Evolutionary conservation across 2,113 vertebrate species (phyloP).

Genomic region (Origma solitaria): DNA sequence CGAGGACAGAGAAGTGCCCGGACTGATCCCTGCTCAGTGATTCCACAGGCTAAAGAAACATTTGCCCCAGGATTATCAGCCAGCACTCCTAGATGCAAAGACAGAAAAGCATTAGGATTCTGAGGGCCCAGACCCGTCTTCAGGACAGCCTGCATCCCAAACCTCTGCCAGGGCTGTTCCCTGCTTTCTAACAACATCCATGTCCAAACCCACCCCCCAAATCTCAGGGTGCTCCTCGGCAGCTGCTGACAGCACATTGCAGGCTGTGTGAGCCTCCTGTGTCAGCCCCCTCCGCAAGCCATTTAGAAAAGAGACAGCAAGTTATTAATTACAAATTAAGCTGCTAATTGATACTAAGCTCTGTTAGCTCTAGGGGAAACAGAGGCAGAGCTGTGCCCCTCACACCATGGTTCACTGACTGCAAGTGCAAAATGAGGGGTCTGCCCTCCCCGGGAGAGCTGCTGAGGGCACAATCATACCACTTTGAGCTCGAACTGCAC

Average conservation of each 20-base stretch:
- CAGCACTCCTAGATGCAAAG: neutral
- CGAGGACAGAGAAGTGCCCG: neutral
- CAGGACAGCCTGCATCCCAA: neutral
- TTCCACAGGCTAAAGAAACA: neutral
- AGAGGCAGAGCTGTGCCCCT: neutral
- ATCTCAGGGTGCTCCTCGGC: neutral
- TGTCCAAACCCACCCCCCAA: neutral
- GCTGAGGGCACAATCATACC: neutral
- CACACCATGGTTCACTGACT: neutral
- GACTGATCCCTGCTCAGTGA: neutral
- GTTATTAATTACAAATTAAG: constrained; percentile 24
- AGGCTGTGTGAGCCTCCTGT: neutral
- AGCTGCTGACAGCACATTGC: rapidly evolving
- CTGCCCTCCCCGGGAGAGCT: neutral
- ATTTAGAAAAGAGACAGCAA: neutral
- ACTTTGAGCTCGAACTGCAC: rapidly evolving
- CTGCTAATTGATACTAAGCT: neutral
- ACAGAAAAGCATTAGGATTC: neutral
- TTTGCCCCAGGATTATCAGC: neutral
- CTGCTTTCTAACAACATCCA: neutral
- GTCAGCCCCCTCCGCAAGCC: rapidly evolving
- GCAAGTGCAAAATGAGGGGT: neutral
- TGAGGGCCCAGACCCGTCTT: neutral
- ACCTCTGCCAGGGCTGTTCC: neutral
- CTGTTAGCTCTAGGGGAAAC: neutral